Base-by-base conservation (phyloP, 2,888 invertebrate species). In the Tachina lurida region DNA sequence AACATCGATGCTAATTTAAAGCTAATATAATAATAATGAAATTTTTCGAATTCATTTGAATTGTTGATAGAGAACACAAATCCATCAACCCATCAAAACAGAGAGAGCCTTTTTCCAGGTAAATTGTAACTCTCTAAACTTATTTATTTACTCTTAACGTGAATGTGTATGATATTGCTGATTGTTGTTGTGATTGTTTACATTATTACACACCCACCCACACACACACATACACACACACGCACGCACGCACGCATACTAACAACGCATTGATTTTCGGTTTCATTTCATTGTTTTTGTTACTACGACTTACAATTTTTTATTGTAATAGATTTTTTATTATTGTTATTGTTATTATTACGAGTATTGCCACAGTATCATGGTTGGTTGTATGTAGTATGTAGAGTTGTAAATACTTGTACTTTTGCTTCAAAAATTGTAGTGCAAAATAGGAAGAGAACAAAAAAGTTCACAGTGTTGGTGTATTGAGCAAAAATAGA, bases 251-350 rank as follows among this genome's bases (percentile, higher is more conserved):
- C 10, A 7, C 15, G 13, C 0, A 73, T 13, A 1, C 15, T 22
- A 22, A 52, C 22, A 52, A 47, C 1, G 10, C 47, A 86, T 79
- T 76, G 71, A 86, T 83, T 86, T 86, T 86, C 86, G 71, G 73
- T 86, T 86, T 83, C 79, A 73, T 79, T 83, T 83, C 79, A 82
- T 65, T 71, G 75, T 74, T 75, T 19, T 54, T 74, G 17, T 43
- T 47, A 39, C 45, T 54, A 45, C 17, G 13, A 49, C 19, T 62
- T 54, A 45, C 17, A 7, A 49, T 41, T 62, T 77, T 47, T 76
- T 77, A 49, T 79, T 67, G n/a, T 67, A 60, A 75, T 62, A n/a
- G 70, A 68, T 67, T 78, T 73, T 68, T 77, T 62, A 19, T 43
- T 62, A 10, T 74, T 76, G 63, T 22, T 47, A 43, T 45, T 67